phyloP scores from a whole-genome alignment of 2,113 vertebrate species.

The Sphyrna mokarran region DNA sequence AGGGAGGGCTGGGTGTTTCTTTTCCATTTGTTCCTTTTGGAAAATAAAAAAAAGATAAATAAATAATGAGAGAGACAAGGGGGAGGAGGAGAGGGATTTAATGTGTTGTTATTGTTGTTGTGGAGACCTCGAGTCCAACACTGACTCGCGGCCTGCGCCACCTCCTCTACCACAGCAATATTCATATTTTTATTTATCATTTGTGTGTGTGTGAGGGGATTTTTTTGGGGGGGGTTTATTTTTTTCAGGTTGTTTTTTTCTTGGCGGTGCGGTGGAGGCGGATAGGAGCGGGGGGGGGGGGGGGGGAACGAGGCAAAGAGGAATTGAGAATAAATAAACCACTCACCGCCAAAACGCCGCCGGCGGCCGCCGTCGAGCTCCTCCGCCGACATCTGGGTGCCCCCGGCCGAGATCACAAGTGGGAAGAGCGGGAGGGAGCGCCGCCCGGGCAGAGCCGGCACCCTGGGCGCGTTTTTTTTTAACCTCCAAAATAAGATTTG shows the following conservation, averaged over 20 bases:
- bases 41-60: no score
- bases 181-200: background rate
- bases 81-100: background rate
- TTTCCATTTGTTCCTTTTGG: no score
- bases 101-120: slow-evolving; percentile 11
- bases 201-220: no score
- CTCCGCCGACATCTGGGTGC: background rate
- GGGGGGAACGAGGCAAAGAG: background rate
- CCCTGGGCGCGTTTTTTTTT: slow-evolving; percentile 4
- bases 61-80: background rate
- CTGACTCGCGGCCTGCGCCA: slow-evolving; percentile 13
- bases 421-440: background rate
- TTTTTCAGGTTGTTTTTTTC: no score
- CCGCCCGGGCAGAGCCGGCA: background rate
- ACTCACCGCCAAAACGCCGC: background rate
- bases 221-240: background rate
- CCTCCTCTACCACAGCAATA: background rate
- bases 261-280: background rate
- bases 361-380: background rate
- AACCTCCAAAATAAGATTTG: slow-evolving; percentile 20
- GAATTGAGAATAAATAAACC: background rate
- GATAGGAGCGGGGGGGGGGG: background rate
- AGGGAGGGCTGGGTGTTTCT: no score
- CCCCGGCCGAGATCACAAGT: background rate
- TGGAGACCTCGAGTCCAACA: background rate